Evolutionary conservation across 2,113 vertebrate species (phyloP).

Genomic region (Pollachius pollachius): DNA sequence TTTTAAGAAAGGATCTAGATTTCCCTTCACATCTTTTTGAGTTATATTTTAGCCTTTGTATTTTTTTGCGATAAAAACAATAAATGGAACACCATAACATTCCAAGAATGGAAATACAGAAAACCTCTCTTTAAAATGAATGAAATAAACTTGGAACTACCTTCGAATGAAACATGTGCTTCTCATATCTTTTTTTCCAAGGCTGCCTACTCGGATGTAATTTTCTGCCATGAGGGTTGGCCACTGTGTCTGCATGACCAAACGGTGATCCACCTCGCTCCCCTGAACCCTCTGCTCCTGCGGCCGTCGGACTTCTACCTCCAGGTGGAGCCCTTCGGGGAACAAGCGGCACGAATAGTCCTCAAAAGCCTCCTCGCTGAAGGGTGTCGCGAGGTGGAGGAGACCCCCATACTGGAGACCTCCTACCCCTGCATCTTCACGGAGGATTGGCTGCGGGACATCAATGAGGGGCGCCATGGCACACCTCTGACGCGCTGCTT

Average conservation of each 20-base stretch:
- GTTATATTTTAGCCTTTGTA: too few relatives aligned
- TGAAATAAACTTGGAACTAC: too few relatives aligned
- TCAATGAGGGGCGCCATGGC: conserved; percentile 74
- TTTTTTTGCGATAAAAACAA: too few relatives aligned
- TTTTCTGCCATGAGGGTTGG: conserved; percentile 93
- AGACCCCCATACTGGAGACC: conserved; percentile 77
- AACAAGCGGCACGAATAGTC: conserved; percentile 81
- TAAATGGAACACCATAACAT: too few relatives aligned
- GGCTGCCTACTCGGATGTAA: conserved; percentile 83
- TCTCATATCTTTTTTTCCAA: conserved; percentile 38
- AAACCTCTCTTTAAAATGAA: too few relatives aligned
- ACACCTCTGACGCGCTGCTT: conserved; percentile 79
- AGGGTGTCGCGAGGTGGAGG: conserved; percentile 76
- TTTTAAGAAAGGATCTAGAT: too few relatives aligned
- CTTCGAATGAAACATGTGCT: neutral
- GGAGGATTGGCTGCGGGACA: conserved; percentile 80
- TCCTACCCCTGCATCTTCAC: conserved; percentile 86
- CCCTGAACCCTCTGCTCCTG: conserved; percentile 85
- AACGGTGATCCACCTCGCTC: conserved; percentile 85
- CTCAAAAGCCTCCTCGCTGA: conserved; percentile 85
- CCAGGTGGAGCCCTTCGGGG: conserved; percentile 83
- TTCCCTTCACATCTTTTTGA: too few relatives aligned
- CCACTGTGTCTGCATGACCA: conserved; percentile 86
- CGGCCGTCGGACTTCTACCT: conserved; percentile 93
- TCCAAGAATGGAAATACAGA: too few relatives aligned